Base-by-base conservation (phyloP, 2,797 vertebrate species). In the Cryptoblepharus egeriae region DNA sequence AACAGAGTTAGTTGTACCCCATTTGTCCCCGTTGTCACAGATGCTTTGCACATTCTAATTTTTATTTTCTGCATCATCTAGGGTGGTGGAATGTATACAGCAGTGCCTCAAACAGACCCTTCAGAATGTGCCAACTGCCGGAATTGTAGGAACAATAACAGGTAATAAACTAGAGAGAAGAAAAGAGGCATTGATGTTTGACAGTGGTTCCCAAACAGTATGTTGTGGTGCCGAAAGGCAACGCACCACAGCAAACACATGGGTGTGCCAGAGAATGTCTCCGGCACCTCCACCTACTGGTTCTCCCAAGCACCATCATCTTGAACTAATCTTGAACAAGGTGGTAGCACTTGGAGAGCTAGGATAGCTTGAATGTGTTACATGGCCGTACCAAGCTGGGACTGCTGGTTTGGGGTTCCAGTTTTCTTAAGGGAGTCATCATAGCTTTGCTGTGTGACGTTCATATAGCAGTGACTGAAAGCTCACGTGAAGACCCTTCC, bases 141-240 rank as follows among this genome's bases (percentile, higher is more conserved):
- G 81, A 99, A 99, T 45, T 97, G 98, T 81, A 97, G 97, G 85
- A 99, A 99, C 95, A 99, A 99, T 75, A 99, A 99, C 95, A 98
- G 98, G 98, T 99, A 89, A 90, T 26, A 26, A 32, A 30, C 9
- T 30, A n/a, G 28, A 0, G 0, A 28, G n/a, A 45, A 1, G 0
- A 9, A 24, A 71, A 45, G 0, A 1, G 70, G 0, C n/a, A 57
- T 9, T 16, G 42, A 35, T 30, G 2, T 5, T 28, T 10, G 1
- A 20, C 9, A 49, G 2, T 10, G 4, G 9, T 10, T 49, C 4
- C 45, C 45, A 49, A 49, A 49, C 45, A 5, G 42, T 45, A 11
- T 45, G 11, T 11, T 11, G 11, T 45, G 42, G 42, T 11, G 11
- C 5, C 11, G 5, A 45, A 45, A 11, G 42, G 42, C 5, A 45